These are phyloP conservation scores for Apostichopus californicus DNA, from an alignment of 35 echinoderm and acorn worm species.

Conservation along the genomic window DNA sequence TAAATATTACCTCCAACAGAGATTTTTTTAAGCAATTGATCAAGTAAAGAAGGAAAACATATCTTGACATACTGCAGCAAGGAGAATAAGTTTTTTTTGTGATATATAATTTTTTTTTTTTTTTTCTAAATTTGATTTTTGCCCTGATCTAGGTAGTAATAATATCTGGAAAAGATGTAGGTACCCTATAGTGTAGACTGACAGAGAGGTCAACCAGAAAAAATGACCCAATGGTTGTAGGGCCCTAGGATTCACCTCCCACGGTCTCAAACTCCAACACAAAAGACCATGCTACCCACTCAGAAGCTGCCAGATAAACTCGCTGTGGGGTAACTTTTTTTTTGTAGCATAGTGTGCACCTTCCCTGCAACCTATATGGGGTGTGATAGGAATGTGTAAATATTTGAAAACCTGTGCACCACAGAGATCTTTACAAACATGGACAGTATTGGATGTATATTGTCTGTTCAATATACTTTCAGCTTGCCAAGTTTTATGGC, in stretches of 20 bases:
- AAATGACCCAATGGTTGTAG: constrained; percentile 9
- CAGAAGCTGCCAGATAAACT: constrained; percentile 27
- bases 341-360: neutral
- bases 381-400: constrained; percentile 19
- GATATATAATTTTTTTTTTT: no score
- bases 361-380: neutral
- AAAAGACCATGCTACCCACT: neutral
- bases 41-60: no score
- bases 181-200: neutral
- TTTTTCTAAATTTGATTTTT: no score
- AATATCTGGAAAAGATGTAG: neutral
- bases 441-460: no score
- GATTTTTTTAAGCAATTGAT: no score
- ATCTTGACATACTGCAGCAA: no score
- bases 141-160: neutral
- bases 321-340: constrained; percentile 33
- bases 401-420: neutral
- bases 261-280: constrained; percentile 19
- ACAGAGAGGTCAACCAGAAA: constrained; percentile 14
- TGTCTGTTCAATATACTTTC: no score
- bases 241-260: constrained; percentile 42
- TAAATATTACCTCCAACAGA: no score
- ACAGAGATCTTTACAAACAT: neutral
- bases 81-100: no score
- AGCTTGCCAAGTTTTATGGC: no score